Conservation (phyloP, 2,113 vertebrate species). For the Nothobranchius kuhntae region DNA sequence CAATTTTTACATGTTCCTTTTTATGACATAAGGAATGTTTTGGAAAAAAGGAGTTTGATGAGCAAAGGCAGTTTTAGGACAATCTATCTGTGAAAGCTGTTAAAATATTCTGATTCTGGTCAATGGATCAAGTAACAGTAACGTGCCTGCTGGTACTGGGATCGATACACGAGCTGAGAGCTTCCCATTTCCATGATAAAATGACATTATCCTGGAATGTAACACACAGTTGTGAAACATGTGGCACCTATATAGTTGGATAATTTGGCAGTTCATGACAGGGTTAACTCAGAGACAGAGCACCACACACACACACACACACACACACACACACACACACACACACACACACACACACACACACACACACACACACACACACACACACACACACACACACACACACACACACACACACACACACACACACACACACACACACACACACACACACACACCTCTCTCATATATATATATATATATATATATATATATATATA, state of each 20-base stretch:
- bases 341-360: too few species aligned
- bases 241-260: too few species aligned
- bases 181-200: slow-evolving; percentile 27
- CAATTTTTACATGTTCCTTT: slow-evolving; percentile 5
- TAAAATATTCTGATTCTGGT: neutral
- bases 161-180: slow-evolving; percentile 9
- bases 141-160: neutral
- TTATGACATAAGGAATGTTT: slow-evolving; percentile 11
- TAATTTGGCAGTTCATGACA: neutral
- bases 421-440: too few species aligned
- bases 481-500: too few species aligned
- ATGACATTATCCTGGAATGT: slow-evolving; percentile 53
- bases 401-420: too few species aligned
- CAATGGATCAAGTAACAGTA: neutral
- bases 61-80: slow-evolving; percentile 20
- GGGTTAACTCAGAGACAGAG: neutral
- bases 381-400: too few species aligned
- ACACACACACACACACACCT: too few species aligned
- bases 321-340: too few species aligned
- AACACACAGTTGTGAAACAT: too few species aligned
- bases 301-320: too few species aligned
- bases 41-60: slow-evolving; percentile 26
- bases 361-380: too few species aligned
- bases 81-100: slow-evolving; percentile 8
- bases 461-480: too few species aligned